Evolutionary conservation across 2,888 invertebrate species (phyloP).

Genomic region (Spilosoma lubricipeda): DNA sequence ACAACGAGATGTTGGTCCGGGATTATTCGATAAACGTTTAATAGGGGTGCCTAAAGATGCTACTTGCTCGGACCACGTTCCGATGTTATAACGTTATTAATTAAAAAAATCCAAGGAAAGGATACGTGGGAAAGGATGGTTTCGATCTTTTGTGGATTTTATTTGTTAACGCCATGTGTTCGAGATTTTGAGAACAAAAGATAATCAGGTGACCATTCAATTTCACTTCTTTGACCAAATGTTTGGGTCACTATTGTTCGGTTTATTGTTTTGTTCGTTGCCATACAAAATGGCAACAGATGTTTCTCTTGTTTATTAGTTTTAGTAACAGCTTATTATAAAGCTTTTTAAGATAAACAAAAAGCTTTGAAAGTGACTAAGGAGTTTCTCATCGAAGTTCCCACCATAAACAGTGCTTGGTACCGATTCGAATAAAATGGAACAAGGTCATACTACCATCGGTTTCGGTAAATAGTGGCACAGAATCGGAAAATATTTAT

Average conservation of each 20-base stretch:
- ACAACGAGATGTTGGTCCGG: slow-evolving; percentile 68
- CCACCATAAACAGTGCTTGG: slow-evolving; percentile 41
- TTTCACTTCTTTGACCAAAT: slow-evolving; percentile 63
- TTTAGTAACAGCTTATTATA: slow-evolving; percentile 60
- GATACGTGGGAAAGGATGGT: slow-evolving; percentile 78
- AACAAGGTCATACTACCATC: slow-evolving; percentile 67
- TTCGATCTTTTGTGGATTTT: slow-evolving; percentile 58
- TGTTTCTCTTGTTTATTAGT: slow-evolving; percentile 65
- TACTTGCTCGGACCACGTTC: slow-evolving; percentile 74
- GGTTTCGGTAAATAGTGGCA: slow-evolving; percentile 65
- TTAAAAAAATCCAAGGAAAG: slow-evolving; percentile 72
- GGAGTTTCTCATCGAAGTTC: slow-evolving; percentile 52
- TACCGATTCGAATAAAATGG: slow-evolving; percentile 59
- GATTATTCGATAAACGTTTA: slow-evolving; percentile 84
- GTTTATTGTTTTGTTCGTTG: slow-evolving; percentile 60
- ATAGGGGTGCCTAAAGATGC: slow-evolving; percentile 78
- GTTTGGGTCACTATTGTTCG: slow-evolving; percentile 70
- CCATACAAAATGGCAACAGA: slow-evolving; percentile 71
- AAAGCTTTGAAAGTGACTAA: slow-evolving; percentile 48
- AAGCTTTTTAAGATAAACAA: slow-evolving; percentile 50
- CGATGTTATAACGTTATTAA: slow-evolving; percentile 77
- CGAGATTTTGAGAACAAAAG: slow-evolving; percentile 75
- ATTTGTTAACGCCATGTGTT: slow-evolving; percentile 72
- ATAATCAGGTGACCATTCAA: slow-evolving; percentile 69
- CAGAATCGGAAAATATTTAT: slow-evolving; percentile 65